A percentile compares a stretch with the other conserved stretches of the same genome.
Conservation (phyloP, 2,113 vertebrate species). For the Terrapene triunguis region DNA sequence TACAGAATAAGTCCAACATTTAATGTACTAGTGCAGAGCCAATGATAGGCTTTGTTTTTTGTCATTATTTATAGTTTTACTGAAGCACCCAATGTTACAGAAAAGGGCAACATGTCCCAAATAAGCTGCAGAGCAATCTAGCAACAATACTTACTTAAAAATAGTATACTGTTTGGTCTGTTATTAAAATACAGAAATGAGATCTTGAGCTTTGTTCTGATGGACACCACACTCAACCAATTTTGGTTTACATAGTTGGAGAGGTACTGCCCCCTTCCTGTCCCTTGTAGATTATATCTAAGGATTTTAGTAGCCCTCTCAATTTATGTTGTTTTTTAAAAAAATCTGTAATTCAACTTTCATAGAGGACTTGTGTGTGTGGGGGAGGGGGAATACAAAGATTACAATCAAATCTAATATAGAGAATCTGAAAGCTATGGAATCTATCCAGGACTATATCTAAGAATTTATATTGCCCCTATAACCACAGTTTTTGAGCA, state of each 20-base stretch:
- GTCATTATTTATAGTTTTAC: constrained; percentile 6
- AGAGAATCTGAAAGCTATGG: constrained; percentile 15
- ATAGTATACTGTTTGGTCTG: background rate
- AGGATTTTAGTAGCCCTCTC: background rate
- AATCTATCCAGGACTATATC: background rate
- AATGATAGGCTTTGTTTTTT: background rate
- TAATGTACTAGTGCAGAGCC: constrained; percentile 16
- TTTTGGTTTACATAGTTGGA: background rate
- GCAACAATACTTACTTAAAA: constrained; percentile 8
- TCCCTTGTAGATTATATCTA: background rate
- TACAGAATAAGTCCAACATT: background rate
- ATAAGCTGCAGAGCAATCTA: constrained; percentile 12
- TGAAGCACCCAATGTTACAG: background rate
- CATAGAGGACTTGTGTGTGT: background rate
- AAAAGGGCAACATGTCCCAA: background rate
- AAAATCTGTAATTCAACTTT: background rate
- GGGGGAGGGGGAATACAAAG: background rate
- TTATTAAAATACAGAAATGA: background rate
- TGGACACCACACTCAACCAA: background rate
- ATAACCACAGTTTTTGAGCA: background rate
- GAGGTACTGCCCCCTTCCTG: background rate
- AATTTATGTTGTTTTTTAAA: background rate
- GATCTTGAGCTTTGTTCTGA: constrained; percentile 11
- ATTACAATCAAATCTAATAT: background rate
- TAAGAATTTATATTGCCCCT: accelerated